phyloP scores from a whole-genome alignment of 2,797 vertebrate species.

The Typhlichthys subterraneus region DNA sequence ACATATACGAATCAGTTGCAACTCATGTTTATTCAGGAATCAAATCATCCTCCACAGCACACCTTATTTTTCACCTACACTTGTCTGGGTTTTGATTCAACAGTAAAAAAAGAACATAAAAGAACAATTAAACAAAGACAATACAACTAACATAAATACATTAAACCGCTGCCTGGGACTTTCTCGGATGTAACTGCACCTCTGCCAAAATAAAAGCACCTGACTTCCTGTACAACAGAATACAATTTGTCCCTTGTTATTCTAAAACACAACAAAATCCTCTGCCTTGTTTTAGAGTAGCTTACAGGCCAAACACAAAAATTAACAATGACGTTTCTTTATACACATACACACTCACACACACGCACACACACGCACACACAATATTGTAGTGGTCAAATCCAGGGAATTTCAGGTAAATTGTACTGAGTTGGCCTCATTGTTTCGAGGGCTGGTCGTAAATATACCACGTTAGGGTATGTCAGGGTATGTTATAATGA shows the following conservation, averaged over 20 bases:
- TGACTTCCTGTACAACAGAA: constrained; percentile 32
- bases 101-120: constrained; percentile 73
- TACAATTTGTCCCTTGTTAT: constrained; percentile 27
- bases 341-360: constrained; percentile 1
- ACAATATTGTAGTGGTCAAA: constrained; percentile 15
- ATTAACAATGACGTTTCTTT: background rate
- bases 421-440: background rate
- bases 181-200: constrained; percentile 34
- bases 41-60: constrained; percentile 74
- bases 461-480: constrained; percentile 20
- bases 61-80: constrained; percentile 72
- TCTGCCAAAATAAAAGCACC: constrained; percentile 39
- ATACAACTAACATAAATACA: constrained; percentile 79
- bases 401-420: constrained; percentile 18
- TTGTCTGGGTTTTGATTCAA: constrained; percentile 73
- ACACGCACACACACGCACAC: constrained; percentile 10
- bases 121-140: constrained; percentile 64
- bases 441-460: constrained; percentile 33
- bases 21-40: constrained; percentile 82
- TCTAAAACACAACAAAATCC: constrained; percentile 43
- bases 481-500: constrained; percentile 22
- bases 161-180: constrained; percentile 58
- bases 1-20: constrained; percentile 59
- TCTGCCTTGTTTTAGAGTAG: constrained; percentile 56
- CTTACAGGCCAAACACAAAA: constrained; percentile 20